Percentiles rank a stretch among this genome's conserved stretches.
These are phyloP conservation scores for Lagopus muta DNA, from an alignment of 2,113 vertebrate genomes.

Conservation along the genomic window DNA sequence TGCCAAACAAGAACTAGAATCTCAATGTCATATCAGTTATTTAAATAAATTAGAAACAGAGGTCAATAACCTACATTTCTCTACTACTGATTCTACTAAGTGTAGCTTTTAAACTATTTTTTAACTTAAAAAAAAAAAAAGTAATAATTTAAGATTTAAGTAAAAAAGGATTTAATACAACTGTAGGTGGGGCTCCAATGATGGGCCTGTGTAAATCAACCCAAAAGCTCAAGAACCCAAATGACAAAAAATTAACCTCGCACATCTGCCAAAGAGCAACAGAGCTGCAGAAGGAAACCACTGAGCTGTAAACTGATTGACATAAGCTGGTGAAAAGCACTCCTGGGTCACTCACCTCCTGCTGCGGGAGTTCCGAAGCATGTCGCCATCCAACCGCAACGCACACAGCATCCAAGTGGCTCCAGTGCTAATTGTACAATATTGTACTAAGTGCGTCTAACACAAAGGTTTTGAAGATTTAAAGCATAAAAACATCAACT, in stretches of 20 bases:
- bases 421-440: fast-evolving
- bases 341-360: neutral
- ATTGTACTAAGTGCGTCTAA: neutral
- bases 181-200: neutral
- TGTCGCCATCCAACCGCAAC: neutral
- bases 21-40: fast-evolving
- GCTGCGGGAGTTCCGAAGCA: neutral
- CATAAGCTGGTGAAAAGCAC: neutral
- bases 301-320: neutral
- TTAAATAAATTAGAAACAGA: neutral
- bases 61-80: neutral
- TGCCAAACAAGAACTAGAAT: neutral
- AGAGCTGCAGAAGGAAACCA: neutral
- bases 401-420: fast-evolving
- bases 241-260: neutral
- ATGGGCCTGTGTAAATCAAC: neutral
- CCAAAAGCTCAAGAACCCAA: neutral
- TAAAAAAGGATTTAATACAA: neutral
- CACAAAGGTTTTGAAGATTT: neutral
- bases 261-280: neutral
- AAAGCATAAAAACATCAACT: neutral
- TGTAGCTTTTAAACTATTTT: neutral
- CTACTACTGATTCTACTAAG: neutral
- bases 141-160: neutral
- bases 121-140: fast-evolving